These are phyloP conservation scores for Aproaerema taeniolella DNA, from an alignment of 2,888 invertebrate species.

Conservation along the genomic window DNA sequence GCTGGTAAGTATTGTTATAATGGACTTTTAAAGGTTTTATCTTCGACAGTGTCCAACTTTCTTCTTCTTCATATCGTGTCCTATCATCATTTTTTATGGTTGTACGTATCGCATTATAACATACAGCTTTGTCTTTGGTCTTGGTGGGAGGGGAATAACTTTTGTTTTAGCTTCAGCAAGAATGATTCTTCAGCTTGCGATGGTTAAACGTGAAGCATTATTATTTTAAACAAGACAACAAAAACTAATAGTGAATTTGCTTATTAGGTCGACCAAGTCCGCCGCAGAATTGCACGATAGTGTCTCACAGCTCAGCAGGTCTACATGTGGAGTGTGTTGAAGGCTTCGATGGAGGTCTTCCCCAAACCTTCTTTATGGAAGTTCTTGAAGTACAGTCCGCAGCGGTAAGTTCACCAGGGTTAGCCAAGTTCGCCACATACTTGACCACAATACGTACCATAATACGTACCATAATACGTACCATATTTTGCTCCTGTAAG, in stretches of 20 bases:
- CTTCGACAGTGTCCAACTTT: neutral
- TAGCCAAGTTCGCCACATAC: neutral
- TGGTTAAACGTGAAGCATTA: no score
- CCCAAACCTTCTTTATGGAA: conserved; percentile 89
- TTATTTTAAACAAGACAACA: no score
- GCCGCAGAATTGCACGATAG: conserved; percentile 89
- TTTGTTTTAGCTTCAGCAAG: no score
- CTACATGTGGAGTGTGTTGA: conserved; percentile 87
- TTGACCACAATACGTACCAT: neutral
- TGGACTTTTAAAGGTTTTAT: neutral
- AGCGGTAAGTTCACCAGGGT: conserved; percentile 47
- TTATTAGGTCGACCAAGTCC: conserved; percentile 92
- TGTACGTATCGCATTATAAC: no score
- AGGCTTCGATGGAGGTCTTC: conserved; percentile 90
- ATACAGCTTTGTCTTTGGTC: no score
- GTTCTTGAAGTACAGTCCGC: conserved; percentile 83
- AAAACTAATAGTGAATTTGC: no score
- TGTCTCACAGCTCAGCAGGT: conserved; percentile 83
- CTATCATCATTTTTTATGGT: no score
- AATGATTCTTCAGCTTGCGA: no score
- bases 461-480: no score
- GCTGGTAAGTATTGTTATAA: conserved; percentile 80
- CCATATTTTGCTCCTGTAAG: no score
- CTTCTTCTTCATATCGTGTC: no score
- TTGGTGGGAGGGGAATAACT: no score